A percentile compares a stretch with the other conserved stretches of the same genome.
Conservation (phyloP, 2,797 vertebrate species). For the Arnoldichthys spilopterus region DNA sequence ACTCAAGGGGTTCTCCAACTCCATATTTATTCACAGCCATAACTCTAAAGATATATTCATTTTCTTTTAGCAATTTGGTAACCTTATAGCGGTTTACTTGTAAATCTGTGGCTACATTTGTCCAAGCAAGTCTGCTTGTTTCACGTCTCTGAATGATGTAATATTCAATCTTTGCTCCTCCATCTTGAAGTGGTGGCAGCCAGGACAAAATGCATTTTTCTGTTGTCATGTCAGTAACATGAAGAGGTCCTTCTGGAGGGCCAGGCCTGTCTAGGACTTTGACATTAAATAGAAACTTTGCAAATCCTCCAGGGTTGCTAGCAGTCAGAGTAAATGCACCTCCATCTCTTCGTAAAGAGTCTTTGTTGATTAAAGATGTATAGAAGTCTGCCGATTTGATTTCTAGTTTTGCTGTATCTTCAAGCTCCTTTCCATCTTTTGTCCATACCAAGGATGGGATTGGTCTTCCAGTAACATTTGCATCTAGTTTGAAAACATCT, state of each 20-base stretch:
- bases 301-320: slow-evolving; percentile 96
- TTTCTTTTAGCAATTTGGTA: slow-evolving; percentile 96
- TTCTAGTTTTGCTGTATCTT: slow-evolving; percentile 90
- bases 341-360: slow-evolving; percentile 90
- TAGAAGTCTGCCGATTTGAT: slow-evolving; percentile 93
- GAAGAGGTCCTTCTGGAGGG: slow-evolving; percentile 92
- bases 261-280: slow-evolving; percentile 97
- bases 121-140: slow-evolving; percentile 98
- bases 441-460: slow-evolving; percentile 93
- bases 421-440: slow-evolving; percentile 95
- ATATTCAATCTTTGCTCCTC: slow-evolving; percentile 93
- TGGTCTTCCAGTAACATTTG: slow-evolving; percentile 90
- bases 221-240: slow-evolving; percentile 91
- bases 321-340: slow-evolving; percentile 91
- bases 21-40: slow-evolving; percentile 98
- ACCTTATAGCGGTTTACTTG: slow-evolving; percentile 93
- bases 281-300: slow-evolving; percentile 93
- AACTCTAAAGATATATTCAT: slow-evolving; percentile 97
- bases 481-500: slow-evolving; percentile 93
- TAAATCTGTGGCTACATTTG: slow-evolving; percentile 91
- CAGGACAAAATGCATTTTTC: slow-evolving; percentile 96
- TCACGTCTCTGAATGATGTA: slow-evolving; percentile 97
- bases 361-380: slow-evolving; percentile 89
- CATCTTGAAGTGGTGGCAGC: slow-evolving; percentile 93
- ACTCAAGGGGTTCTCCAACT: slow-evolving; percentile 92